Base-by-base conservation (phyloP, 2,888 invertebrate species). In the Apodemia zela region DNA sequence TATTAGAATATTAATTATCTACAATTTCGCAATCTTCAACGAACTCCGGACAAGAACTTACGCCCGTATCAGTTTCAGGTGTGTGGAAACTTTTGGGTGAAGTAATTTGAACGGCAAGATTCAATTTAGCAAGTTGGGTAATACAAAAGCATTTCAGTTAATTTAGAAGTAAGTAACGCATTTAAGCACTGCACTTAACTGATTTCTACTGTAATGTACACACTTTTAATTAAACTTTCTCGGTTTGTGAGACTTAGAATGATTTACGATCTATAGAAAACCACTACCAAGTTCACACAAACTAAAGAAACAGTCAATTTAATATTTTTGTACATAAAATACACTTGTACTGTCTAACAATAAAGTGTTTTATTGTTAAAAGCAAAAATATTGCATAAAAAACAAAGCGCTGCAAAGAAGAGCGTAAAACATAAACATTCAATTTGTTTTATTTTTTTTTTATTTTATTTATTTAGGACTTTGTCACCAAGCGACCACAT, bases 1-100 rank as follows among this genome's bases (percentile, higher is more conserved):
- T 61, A 61, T 61, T 61, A 61, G 61, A 51, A 61, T 61, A 61
- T 61, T 61, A 54, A 61, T 61, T 61, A 61, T 51, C 38, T 49
- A 35, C 51, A 54, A 51, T 35, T 11, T 49, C 10, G 49, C 49
- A 51, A 51, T 51, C 51, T 51, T 51, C 21, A 21, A 10, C 18
- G 51, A 51, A 61, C 33, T 54, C 51, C 61, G 38, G 35, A n/a
- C 47, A 7, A 38, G 38, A 54, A 38, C 38, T 35, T 51, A 61
- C 61, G 42, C 42, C 42, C 42, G 61, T 54, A 54, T 61, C 61
- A 54, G 61, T 54, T 61, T 51, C 61, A 61, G 61, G 61, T 54
- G 61, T 61, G 54, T 49, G 38, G 38, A 54, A 61, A 61, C 54
- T 61, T 61, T 42, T 61, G 33, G 54, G 54, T 51, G 21, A 21